phyloP scores from a whole-genome alignment of 2,797 vertebrate genomes.

The Enteromius viviparus region DNA sequence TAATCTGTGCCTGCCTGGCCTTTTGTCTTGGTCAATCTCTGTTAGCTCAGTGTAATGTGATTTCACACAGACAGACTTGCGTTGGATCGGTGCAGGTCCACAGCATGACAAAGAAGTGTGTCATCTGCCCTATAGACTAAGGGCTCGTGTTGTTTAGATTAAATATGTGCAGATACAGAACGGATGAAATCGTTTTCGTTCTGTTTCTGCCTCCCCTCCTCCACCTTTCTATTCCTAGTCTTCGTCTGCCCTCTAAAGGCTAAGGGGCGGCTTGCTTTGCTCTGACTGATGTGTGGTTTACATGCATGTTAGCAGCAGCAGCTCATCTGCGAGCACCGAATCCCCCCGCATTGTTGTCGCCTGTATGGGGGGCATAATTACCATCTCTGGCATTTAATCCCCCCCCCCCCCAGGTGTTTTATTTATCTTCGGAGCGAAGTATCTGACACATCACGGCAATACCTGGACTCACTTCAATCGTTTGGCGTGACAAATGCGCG shows the following conservation, averaged over 20 bases:
- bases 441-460: constrained; percentile 79
- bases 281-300: constrained; percentile 42
- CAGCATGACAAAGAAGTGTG: constrained; percentile 29
- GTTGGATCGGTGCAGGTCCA: not conserved
- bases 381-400: constrained; percentile 75
- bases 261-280: constrained; percentile 73
- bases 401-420: constrained; percentile 74
- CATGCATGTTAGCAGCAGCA: constrained; percentile 57
- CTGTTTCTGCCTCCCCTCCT: constrained; percentile 70
- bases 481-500: constrained; percentile 69
- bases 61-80: constrained; percentile 8
- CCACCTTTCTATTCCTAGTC: constrained; percentile 88
- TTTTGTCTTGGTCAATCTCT: constrained; percentile 52
- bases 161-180: constrained; percentile 66
- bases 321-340: constrained; percentile 2
- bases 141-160: constrained; percentile 41
- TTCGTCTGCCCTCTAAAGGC: constrained; percentile 99
- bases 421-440: constrained; percentile 77
- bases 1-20: constrained; percentile 53
- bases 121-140: constrained; percentile 16
- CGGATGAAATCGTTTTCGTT: constrained; percentile 63
- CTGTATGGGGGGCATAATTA: constrained; percentile 69
- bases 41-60: constrained; percentile 43
- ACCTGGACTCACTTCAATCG: constrained; percentile 80
- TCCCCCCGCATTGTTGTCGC: not conserved